Percentiles rank a stretch among this genome's conserved stretches.
Conservation (phyloP, 2,797 vertebrate genomes). For the Protosalanx chinensis region DNA sequence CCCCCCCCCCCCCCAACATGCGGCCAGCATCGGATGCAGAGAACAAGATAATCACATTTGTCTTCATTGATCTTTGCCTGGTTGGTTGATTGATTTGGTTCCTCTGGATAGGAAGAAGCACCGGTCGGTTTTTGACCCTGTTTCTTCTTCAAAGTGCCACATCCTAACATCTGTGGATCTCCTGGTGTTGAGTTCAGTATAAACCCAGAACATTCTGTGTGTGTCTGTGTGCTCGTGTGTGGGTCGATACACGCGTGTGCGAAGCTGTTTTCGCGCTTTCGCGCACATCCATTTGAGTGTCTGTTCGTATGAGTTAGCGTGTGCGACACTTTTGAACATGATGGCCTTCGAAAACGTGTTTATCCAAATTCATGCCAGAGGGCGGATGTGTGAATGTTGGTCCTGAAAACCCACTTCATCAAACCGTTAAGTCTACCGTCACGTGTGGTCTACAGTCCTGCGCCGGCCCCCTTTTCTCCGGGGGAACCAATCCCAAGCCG, state of each 20-base stretch:
- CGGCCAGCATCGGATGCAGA: background rate
- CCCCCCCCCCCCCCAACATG: conserved; percentile 30
- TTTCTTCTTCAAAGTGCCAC: too few species aligned
- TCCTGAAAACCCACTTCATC: background rate
- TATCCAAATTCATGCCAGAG: too few species aligned
- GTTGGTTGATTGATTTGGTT: background rate
- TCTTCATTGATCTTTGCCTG: background rate
- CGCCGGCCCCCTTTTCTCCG: background rate
- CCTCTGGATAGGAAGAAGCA: background rate
- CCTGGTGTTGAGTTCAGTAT: too few species aligned
- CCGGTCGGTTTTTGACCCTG: background rate
- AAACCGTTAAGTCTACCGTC: background rate
- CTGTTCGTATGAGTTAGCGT: background rate
- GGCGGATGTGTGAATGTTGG: background rate
- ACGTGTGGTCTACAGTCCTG: background rate
- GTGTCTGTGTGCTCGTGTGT: background rate
- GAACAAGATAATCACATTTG: background rate
- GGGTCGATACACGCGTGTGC: background rate
- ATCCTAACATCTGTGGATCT: too few species aligned
- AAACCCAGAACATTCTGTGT: background rate
- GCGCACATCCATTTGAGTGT: background rate
- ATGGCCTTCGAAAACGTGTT: too few species aligned
- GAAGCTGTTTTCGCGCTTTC: background rate
- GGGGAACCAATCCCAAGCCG: background rate
- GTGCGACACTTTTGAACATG: background rate